phyloP scores from a whole-genome alignment of 2,888 invertebrate species.

The Trachelus tabidus region DNA sequence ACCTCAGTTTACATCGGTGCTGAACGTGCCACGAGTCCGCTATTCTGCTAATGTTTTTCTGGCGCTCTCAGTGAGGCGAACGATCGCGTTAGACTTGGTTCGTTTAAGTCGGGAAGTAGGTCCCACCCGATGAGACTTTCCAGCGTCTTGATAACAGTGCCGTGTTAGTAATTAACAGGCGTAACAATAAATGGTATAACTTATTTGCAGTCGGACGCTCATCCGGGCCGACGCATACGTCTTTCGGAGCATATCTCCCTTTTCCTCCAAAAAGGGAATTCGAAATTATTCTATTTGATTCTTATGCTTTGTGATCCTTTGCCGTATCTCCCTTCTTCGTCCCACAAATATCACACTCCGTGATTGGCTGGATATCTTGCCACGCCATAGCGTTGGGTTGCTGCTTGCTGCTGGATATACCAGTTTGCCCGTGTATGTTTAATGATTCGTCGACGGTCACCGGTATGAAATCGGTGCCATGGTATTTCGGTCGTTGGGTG shows the following conservation, averaged over 20 bases:
- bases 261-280: background rate
- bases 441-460: background rate
- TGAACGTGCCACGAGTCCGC: background rate
- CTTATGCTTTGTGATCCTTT: background rate
- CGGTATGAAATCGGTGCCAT: conserved; percentile 10
- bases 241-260: background rate
- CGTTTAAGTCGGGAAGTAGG: conserved; percentile 22
- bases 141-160: background rate
- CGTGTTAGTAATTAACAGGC: conserved; percentile 1
- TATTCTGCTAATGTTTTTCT: background rate
- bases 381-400: background rate
- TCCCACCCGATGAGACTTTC: conserved; percentile 3
- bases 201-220: background rate
- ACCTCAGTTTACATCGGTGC: background rate
- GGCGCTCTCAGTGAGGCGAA: conserved; percentile 26
- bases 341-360: background rate
- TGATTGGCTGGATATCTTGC: background rate
- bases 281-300: background rate
- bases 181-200: conserved; percentile 7
- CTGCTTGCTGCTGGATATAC: background rate
- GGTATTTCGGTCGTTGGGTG: conserved; percentile 10
- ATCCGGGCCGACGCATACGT: background rate
- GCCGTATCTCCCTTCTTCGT: background rate
- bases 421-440: background rate
- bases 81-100: conserved; percentile 36